phyloP scores from a whole-genome alignment of 2,888 invertebrate genomes.

The Ennomos quercinarius region DNA sequence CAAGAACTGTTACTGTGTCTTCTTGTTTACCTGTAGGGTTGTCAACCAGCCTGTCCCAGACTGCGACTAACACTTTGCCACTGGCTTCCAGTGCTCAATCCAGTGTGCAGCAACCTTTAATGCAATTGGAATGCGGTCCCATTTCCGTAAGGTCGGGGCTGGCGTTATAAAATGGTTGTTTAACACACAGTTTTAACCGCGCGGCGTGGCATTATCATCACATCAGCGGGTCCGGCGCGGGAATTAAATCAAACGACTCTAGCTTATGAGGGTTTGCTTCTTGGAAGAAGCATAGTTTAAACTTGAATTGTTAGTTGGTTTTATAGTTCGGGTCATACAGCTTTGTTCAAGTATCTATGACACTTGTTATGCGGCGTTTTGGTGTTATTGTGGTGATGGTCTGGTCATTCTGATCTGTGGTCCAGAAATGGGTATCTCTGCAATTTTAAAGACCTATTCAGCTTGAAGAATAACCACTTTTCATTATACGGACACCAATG shows the following conservation, averaged over 20 bases:
- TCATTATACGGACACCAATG: too few relatives aligned
- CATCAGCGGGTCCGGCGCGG: slow-evolving; percentile 23
- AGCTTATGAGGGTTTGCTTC: slow-evolving; percentile 19
- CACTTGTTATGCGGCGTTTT: too few relatives aligned
- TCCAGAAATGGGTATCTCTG: too few relatives aligned
- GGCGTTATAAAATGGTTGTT: slow-evolving; percentile 41
- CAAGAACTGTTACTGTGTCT: too few relatives aligned
- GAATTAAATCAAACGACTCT: slow-evolving; percentile 29
- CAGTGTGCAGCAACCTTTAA: slow-evolving; percentile 38
- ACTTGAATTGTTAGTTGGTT: slow-evolving; percentile 16
- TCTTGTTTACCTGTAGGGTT: too few relatives aligned
- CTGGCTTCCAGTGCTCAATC: slow-evolving; percentile 10
- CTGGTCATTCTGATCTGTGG: too few relatives aligned
- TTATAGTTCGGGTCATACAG: slow-evolving; percentile 14
- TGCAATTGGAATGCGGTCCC: slow-evolving; percentile 61
- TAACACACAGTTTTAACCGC: slow-evolving; percentile 42
- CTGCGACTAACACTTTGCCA: too few relatives aligned
- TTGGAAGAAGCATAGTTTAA: slow-evolving; percentile 27
- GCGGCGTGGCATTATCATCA: slow-evolving; percentile 30
- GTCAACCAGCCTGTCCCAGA: too few relatives aligned
- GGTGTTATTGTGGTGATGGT: too few relatives aligned
- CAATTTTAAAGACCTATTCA: too few relatives aligned
- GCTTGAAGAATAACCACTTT: too few relatives aligned
- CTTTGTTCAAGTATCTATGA: too few relatives aligned
- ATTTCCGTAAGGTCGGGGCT: slow-evolving; percentile 53